Evolutionary conservation across 1,140 invertebrate species (phyloP).

Genomic region (Zaprionus taronus): DNA sequence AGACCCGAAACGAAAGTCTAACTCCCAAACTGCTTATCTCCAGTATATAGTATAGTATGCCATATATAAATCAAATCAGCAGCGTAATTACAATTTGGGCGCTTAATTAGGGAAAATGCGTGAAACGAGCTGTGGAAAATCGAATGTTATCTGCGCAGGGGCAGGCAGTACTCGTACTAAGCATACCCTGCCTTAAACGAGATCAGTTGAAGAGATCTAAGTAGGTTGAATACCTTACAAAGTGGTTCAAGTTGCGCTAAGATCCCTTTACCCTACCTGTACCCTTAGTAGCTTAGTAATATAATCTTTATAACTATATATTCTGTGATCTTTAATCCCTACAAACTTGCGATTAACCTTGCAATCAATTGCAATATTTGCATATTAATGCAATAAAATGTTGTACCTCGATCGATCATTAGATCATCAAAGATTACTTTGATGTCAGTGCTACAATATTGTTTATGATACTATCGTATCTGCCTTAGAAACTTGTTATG

Average conservation of each 20-base stretch:
- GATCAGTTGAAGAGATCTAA: not conserved
- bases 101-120: constrained; percentile 65
- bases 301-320: too few relatives aligned
- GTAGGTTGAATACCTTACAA: not conserved
- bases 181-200: not conserved
- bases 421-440: not conserved
- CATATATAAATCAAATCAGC: constrained; percentile 64
- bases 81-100: constrained; percentile 66
- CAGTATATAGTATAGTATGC: constrained; percentile 20
- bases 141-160: not conserved
- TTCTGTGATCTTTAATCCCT: too few relatives aligned
- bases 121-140: constrained; percentile 49
- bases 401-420: not conserved
- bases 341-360: too few relatives aligned
- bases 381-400: too few relatives aligned
- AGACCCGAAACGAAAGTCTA: not conserved
- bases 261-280: too few relatives aligned
- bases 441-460: not conserved
- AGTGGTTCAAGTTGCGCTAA: too few relatives aligned
- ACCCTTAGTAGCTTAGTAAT: too few relatives aligned
- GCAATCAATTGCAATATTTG: too few relatives aligned
- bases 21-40: constrained; percentile 22
- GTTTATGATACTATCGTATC: not conserved
- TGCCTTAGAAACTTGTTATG: not conserved
- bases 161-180: not conserved